Evolutionary conservation across 2,797 vertebrate genomes (phyloP), one percentile per base, ranked within the genome.

Genomic region (Xenopus petersii): DNA sequence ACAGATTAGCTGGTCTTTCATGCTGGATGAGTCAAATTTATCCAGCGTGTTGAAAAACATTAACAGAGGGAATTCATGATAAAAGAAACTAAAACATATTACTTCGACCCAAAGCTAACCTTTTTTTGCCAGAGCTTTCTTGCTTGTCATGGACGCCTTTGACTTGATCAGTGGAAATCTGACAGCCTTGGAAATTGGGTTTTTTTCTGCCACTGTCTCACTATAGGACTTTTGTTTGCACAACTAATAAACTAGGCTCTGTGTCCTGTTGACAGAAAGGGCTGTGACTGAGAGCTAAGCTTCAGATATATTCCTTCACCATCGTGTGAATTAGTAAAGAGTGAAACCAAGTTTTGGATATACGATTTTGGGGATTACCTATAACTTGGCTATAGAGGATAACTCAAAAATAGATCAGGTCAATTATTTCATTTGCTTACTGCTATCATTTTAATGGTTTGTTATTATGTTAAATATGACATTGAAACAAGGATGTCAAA

Each of bases 201-300:
- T 6, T 47, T 66, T 30, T 21, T 21, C 0, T 59, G 74, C 67
- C 83, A 24, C 1, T 80, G 75, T 82, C 26, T 30, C 55, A 73
- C 36, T 78, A 60, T 73, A 64, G 62, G 61, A 67, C 70, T 84
- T 81, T 68, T 51, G 26, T 85, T 87, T 83, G 76, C 70, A 73
- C 62, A 58, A 24, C 81, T 81, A 81, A 83, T 83, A 72, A 73
- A 83, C 76, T 65, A 2, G 9, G 75, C 68, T 80, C 81, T 75
- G 80, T 82, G 76, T 77, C 71, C 79, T 87, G 75, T 85, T 84
- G 84, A 81, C 82, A 77, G 80, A 84, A 87, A 83, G 80, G 84
- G 81, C 10, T 33, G 80, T 81, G 74, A 42, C 67, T 77, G 65
- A 84, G 81, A 79, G 0, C 70, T 9, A n/a, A 49, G 33, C 63